Conservation (phyloP, 2,888 invertebrate genomes). For the Oscheius sp. region DNA sequence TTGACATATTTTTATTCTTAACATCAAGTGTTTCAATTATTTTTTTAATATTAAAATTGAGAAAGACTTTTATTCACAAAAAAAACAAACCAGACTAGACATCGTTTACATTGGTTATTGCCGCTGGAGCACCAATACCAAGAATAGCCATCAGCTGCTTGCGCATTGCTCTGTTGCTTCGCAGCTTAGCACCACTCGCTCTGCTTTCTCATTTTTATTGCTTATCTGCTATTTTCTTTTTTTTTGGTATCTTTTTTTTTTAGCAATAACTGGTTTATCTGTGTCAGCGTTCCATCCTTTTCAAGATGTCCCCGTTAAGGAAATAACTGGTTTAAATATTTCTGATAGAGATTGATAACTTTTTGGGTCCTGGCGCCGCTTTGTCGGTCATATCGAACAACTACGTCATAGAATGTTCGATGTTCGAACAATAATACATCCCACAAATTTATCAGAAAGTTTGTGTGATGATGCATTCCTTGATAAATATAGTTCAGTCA, state of each 20-base stretch:
- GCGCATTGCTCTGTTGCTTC: neutral
- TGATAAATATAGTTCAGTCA: too few species aligned
- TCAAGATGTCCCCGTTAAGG: neutral
- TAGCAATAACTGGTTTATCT: neutral
- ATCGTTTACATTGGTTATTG: conserved; percentile 15
- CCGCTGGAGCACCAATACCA: conserved; percentile 15
- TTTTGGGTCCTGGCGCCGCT: conserved; percentile 11
- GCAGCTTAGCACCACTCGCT: neutral
- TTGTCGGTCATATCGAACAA: conserved; percentile 14
- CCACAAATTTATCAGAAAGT: too few species aligned
- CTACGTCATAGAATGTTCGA: conserved; percentile 22
- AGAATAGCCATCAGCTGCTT: conserved; percentile 23
- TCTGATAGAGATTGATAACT: conserved; percentile 12
- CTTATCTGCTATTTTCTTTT: neutral
- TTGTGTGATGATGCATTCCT: too few species aligned
- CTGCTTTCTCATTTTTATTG: neutral
- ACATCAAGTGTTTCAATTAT: neutral
- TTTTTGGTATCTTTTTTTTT: neutral
- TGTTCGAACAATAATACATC: conserved; percentile 10
- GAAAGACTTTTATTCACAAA: neutral
- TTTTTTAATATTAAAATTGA: neutral
- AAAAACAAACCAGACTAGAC: neutral
- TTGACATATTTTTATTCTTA: too few species aligned
- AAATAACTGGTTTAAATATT: conserved; percentile 8
- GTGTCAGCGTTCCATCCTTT: conserved; percentile 11